Conservation (phyloP, 2,113 vertebrate genomes). For the Heterochromis multidens region DNA sequence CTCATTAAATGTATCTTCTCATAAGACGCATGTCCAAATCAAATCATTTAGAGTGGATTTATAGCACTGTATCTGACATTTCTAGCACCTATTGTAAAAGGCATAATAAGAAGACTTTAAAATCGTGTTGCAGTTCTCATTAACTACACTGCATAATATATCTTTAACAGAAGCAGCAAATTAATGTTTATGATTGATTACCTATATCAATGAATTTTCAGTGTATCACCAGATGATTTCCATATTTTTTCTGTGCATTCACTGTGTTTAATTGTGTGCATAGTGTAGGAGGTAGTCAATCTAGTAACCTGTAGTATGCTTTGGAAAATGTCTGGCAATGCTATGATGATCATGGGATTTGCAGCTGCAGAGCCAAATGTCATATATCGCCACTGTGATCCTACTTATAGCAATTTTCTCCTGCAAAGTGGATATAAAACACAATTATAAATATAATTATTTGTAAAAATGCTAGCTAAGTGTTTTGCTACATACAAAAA, state of each 20-base stretch:
- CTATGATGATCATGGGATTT: not conserved
- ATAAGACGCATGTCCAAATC: not conserved
- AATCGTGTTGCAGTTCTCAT: not conserved
- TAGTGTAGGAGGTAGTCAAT: not conserved
- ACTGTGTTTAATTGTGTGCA: not conserved
- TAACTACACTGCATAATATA: not conserved
- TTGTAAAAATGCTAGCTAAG: not conserved
- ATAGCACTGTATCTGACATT: not conserved
- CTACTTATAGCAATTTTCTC: not conserved
- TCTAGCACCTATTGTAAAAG: not conserved
- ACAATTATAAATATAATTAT: not conserved
- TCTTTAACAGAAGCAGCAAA: not conserved
- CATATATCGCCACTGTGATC: not conserved
- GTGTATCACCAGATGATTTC: not conserved
- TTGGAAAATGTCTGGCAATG: not conserved
- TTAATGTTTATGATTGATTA: not conserved
- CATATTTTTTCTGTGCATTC: not conserved
- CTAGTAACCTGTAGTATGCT: not conserved
- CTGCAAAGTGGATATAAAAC: not conserved
- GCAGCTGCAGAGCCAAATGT: not conserved
- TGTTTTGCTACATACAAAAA: not conserved
- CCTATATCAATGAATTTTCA: not conserved
- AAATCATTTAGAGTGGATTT: not conserved
- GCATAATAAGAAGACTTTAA: not conserved
- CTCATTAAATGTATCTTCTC: not conserved